Base-by-base conservation (phyloP, 2,113 vertebrate genomes). In the Pelecanoides urinatrix region DNA sequence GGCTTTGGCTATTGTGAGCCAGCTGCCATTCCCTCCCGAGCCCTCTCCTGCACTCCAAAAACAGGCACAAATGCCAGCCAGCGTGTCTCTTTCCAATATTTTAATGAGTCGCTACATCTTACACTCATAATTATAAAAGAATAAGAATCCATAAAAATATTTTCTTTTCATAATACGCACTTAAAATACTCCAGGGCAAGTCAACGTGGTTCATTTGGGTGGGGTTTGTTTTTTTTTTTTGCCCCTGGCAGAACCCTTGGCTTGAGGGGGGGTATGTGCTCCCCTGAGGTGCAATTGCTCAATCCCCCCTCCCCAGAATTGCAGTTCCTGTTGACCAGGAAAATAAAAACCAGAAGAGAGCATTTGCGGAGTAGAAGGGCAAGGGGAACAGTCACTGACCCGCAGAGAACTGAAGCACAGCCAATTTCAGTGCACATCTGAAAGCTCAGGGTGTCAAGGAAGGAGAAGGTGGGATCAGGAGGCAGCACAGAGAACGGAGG, bases 61-160 rank as follows among this genome's bases (percentile, higher is more conserved):
- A 2, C 49, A 23, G 55, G 25, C 62, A 49, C 52, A 7, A 9
- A 52, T 2, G 19, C 66, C 72, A 36, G 21, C 50, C 76, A 34
- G 17, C 6, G 5, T 17, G 11, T 92, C 96, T 95, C 72, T 96
- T 94, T 95, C 96, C 97, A 98, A 97, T 96, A 95, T 90, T 98
- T 98, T 98, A 98, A 98, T 98, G 98, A 98, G 98, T 97, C 88
- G 97, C 98, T 98, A 98, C 98, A 97, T 98, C 97, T 98, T 98
- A 98, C 97, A 97, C 98, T 96, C 98, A 98, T 98, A 98, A 98
- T 98, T 98, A 99, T 98, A 98, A 99, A 99, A 99, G 98, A 99
- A 98, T 99, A 99, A 99, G 98, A 99, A 98, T 98, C 95, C 98
- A 99, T 99, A 99, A 99, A 99, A 99, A 99, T 99, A 99, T 98